These are phyloP conservation scores for Netelia virgata DNA, from an alignment of 2,888 invertebrate species.

Conservation along the genomic window DNA sequence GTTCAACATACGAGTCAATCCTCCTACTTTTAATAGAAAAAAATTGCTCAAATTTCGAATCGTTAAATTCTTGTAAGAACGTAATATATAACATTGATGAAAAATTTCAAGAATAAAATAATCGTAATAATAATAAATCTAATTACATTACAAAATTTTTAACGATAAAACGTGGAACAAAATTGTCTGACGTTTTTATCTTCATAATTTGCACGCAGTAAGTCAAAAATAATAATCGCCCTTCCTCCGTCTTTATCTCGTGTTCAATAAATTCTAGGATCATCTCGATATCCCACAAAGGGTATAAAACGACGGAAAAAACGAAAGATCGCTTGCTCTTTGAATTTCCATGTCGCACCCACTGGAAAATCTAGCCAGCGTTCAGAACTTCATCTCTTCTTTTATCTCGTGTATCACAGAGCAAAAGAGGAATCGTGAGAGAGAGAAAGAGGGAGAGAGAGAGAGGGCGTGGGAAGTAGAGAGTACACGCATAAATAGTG, in stretches of 20 bases:
- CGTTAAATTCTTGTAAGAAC: too few relatives aligned
- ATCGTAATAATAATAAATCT: too few relatives aligned
- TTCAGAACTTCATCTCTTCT: background rate
- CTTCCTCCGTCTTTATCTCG: background rate
- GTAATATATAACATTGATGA: too few relatives aligned
- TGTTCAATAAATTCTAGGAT: background rate
- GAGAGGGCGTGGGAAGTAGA: background rate
- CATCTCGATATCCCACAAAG: background rate
- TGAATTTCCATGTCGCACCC: background rate
- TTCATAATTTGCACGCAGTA: too few relatives aligned
- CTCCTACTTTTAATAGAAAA: background rate
- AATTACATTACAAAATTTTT: too few relatives aligned
- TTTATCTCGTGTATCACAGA: background rate
- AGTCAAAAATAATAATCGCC: too few relatives aligned
- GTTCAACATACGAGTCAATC: slow-evolving; percentile 11
- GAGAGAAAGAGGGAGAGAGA: background rate
- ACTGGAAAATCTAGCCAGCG: background rate
- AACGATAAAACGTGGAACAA: too few relatives aligned
- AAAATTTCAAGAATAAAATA: too few relatives aligned
- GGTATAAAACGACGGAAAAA: background rate
- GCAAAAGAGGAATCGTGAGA: background rate
- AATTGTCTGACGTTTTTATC: too few relatives aligned
- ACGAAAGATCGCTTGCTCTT: background rate
- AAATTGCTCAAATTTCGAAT: too few relatives aligned
- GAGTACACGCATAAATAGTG: background rate